Percentiles rank a stretch among this genome's conserved stretches.
These are phyloP conservation scores for Corynorhinus townsendii DNA, from an alignment of 2,113 vertebrate species.

Conservation along the genomic window DNA sequence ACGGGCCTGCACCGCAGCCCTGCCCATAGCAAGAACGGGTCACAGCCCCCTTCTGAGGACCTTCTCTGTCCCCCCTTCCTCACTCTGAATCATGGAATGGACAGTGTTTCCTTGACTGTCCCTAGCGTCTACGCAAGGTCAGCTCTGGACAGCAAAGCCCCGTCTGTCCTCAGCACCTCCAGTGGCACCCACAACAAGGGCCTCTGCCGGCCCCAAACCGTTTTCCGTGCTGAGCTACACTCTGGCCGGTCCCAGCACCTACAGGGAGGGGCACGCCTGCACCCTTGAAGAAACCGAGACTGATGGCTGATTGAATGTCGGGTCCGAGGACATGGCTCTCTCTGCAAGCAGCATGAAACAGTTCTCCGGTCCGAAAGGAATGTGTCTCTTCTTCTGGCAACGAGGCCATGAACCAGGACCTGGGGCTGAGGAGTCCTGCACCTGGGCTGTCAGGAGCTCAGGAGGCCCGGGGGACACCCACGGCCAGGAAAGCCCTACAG, in stretches of 20 bases:
- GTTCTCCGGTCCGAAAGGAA: not conserved
- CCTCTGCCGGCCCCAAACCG: not conserved
- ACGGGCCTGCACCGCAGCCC: not conserved
- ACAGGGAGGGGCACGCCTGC: not conserved
- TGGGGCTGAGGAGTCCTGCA: no score
- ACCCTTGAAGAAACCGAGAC: not conserved
- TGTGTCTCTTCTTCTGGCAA: not conserved
- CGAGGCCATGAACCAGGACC: no score
- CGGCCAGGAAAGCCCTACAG: not conserved
- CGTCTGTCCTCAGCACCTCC: not conserved
- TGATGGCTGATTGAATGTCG: not conserved
- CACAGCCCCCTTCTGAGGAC: not conserved
- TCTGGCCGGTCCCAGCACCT: not conserved
- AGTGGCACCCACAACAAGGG: not conserved
- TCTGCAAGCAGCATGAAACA: not conserved
- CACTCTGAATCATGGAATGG: not conserved
- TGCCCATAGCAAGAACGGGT: fast-evolving
- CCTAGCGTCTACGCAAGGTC: fast-evolving
- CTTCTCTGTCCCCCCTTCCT: not conserved
- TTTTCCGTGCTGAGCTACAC: not conserved
- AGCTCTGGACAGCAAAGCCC: not conserved
- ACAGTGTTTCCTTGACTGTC: not conserved
- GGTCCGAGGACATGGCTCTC: not conserved
- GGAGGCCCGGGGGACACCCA: not conserved
- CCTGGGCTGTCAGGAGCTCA: not conserved